Evolutionary conservation across 2,113 vertebrate genomes (phyloP), one percentile per base, ranked within the genome.

Genomic region (Balaeniceps rex): DNA sequence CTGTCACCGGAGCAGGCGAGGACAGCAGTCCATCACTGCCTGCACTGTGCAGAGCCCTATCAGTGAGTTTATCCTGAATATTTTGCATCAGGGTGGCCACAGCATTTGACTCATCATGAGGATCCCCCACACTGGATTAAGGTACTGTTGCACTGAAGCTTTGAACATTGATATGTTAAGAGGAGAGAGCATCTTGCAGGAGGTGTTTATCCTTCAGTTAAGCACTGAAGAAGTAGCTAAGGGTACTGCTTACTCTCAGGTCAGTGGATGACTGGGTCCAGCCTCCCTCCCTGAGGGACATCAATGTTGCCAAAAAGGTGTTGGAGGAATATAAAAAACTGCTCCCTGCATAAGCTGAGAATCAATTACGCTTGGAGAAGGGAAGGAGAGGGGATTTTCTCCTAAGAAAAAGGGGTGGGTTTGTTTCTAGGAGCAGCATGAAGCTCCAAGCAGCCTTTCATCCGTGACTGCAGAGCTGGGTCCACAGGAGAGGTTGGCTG

Each of bases 401-500:
- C 47, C 36, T 22, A 10, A 66, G 18, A 52, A 58, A 63, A 93
- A 77, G 12, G 6, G 4, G 2, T 21, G 12, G 3, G 7, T 12
- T 55, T 87, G 7, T 64, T 90, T 74, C 69, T 61, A 44, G 33
- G 18, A 10, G 5, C 36, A 81, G 26, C 3, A 0, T 63, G 51
- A 79, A 75, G 26, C 42, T 52, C 72, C 16, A 52, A n/a, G 34
- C 26, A 81, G 6, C n/a, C 36, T 74, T 72, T 87, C 19, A 40
- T 34, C 64, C 11, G 2, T 12, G 12, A 42, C 40, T 57, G 31
- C 54, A 83, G 46, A 83, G 46, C 34, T 0, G 0, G 46, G 13
- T 34, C 69, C 0, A 0, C 51, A 76, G 68, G 19, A 47, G 47
- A 79, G 7, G 8, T 16, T 58, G 52, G 21, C 63, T 49, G 57